Conservation (phyloP, 2,113 vertebrate species). For the Silurus asotus region DNA sequence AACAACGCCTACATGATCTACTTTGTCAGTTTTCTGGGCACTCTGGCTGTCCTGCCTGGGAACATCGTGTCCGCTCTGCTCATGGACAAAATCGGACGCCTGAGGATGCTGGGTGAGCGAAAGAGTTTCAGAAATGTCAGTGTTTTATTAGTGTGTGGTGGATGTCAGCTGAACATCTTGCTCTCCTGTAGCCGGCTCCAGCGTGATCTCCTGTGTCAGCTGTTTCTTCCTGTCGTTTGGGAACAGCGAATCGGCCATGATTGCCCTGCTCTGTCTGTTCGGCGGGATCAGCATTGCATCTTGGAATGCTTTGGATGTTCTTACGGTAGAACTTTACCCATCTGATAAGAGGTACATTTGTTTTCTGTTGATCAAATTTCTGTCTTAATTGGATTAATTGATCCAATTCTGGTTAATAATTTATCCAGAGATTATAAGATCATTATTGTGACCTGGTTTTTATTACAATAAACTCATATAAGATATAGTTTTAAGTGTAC, state of each 20-base stretch:
- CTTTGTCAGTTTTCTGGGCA: conserved; percentile 96
- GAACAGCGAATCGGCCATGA: conserved; percentile 98
- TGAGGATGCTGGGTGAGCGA: conserved; percentile 89
- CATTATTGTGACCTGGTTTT: neutral
- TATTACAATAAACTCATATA: neutral
- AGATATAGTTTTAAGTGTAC: neutral
- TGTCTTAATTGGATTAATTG: neutral
- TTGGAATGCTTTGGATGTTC: conserved; percentile 93
- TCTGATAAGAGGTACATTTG: conserved; percentile 88
- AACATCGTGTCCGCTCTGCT: conserved; percentile 96
- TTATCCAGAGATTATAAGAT: neutral
- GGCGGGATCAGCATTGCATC: conserved; percentile 98
- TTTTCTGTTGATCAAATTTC: neutral
- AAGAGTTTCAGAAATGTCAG: neutral
- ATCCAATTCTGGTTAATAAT: neutral
- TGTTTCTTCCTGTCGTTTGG: conserved; percentile 98
- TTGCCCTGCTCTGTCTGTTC: conserved; percentile 93
- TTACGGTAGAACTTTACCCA: conserved; percentile 96
- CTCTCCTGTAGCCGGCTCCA: conserved; percentile 84
- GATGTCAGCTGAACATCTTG: neutral
- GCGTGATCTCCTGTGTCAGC: conserved; percentile 94
- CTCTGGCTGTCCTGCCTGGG: conserved; percentile 91
- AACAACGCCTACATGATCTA: conserved; percentile 99
- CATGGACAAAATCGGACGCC: conserved; percentile 97
- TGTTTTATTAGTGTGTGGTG: neutral